Base-by-base conservation (phyloP, 2,888 invertebrate genomes). In the Rhabditophanes sp. region DNA sequence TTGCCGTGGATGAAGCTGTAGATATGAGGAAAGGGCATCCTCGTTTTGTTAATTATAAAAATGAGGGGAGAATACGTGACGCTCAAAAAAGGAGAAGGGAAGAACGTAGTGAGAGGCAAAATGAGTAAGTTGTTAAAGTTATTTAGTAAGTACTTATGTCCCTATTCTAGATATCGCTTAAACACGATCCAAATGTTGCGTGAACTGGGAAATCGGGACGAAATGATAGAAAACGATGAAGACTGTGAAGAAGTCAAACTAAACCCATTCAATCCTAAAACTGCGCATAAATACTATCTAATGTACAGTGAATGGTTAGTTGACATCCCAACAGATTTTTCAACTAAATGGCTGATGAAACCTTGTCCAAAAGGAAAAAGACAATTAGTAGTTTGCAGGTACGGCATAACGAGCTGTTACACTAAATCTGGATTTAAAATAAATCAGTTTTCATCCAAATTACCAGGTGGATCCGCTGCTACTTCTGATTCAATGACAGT, bases 281-380 rank as follows among this genome's bases (percentile, higher is more conserved):
- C n/a, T n/a, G n/a, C n/a, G n/a, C n/a, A n/a, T n/a, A n/a, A n/a
- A n/a, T n/a, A n/a, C n/a, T n/a, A n/a, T n/a, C n/a, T 88, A 5
- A 88, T 88, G 80, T 63, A 79, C 38, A 87, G 88, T 0, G 90
- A 93, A 67, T 93, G 88, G 88, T 70, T 93, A 65, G 70, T 78
- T 1, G 82, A 88, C 48, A 75, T 78, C 35, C 93, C 93, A 0
- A 70, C 72, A 17, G 66, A 69, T 11, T 32, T 62, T 3, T 47
- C 43, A 2, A 42, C 55, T 9, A 64, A 70, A 20, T 73, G 72
- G 72, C 41, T 67, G 11, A 64, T 72, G 56, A 62, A 71, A 1
- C 75, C 81, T 0, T 83, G 82, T 63, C 90, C 93, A 0, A 74
- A 76, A 56, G 93, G 87, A 15, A 74, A 74, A 38, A 73, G 93